phyloP scores from a whole-genome alignment of 1,140 invertebrate genomes.

The Dendrolimus kikuchii region DNA sequence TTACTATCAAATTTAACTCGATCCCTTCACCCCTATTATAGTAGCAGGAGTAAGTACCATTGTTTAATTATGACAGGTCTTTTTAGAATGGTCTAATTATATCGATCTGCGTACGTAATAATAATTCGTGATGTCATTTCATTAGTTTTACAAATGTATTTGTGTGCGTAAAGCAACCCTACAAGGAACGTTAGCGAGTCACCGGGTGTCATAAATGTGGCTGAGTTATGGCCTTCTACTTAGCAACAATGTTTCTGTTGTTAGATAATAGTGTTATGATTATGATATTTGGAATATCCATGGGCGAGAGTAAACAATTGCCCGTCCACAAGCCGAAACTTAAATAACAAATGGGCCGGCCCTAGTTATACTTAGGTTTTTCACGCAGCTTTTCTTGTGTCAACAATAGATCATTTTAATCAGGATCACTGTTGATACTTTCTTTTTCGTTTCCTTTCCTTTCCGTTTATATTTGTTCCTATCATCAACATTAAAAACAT shows the following conservation, averaged over 20 bases:
- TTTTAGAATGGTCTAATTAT: conserved; percentile 28
- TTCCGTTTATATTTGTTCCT: too few species aligned
- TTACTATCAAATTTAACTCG: conserved; percentile 32
- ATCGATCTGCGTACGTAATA: conserved; percentile 47
- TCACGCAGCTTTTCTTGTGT: too few species aligned
- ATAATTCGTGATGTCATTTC: conserved; percentile 52
- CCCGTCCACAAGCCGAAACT: too few species aligned
- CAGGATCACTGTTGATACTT: too few species aligned
- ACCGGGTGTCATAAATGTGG: conserved; percentile 21
- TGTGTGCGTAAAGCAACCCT: conserved; percentile 36
- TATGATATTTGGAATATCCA: conserved; percentile 1
- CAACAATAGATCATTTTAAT: too few species aligned
- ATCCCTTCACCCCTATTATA: conserved; percentile 21
- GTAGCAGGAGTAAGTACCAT: conserved; percentile 12
- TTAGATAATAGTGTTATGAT: conserved; percentile 5
- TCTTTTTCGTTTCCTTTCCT: too few species aligned
- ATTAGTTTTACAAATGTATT: conserved; percentile 23
- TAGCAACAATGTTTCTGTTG: not conserved
- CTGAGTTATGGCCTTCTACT: not conserved
- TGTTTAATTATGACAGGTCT: conserved; percentile 32
- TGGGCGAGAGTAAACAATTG: conserved; percentile 7
- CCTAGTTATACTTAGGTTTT: too few species aligned
- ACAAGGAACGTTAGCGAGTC: conserved; percentile 32
- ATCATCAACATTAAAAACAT: too few species aligned
- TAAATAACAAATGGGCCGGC: too few species aligned